These are phyloP conservation scores for Schizothorax lantsangensis DNA, from an alignment of 2,797 vertebrate genomes.

Conservation along the genomic window DNA sequence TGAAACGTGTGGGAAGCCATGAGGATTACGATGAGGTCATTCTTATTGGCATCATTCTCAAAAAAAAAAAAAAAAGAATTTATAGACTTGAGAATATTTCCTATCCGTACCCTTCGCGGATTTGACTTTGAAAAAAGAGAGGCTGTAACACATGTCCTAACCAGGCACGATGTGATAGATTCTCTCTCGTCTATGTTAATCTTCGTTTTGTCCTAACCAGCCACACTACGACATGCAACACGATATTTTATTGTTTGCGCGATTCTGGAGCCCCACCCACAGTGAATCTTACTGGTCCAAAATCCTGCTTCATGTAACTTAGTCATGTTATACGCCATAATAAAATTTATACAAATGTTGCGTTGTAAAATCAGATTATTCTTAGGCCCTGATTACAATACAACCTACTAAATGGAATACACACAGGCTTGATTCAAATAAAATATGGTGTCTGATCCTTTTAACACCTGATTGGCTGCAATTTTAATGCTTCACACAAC, in stretches of 20 bases:
- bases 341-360: neutral
- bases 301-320: neutral
- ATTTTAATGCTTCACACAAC: no score
- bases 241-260: neutral
- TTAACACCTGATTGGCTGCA: neutral
- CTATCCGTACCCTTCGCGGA: neutral
- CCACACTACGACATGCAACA: neutral
- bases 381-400: neutral
- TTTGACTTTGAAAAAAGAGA: neutral
- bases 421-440: neutral
- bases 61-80: neutral
- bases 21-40: constrained; percentile 1
- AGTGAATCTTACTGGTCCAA: neutral
- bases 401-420: neutral
- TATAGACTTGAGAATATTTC: neutral
- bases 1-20: constrained; percentile 10
- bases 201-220: neutral
- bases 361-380: neutral
- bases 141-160: neutral
- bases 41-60: neutral
- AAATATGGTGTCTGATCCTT: neutral
- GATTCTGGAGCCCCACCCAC: neutral
- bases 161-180: neutral
- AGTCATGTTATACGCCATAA: neutral
- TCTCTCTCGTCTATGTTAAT: neutral